Conservation (phyloP, 2,888 invertebrate genomes). For the Anoplius nigerrimus region DNA sequence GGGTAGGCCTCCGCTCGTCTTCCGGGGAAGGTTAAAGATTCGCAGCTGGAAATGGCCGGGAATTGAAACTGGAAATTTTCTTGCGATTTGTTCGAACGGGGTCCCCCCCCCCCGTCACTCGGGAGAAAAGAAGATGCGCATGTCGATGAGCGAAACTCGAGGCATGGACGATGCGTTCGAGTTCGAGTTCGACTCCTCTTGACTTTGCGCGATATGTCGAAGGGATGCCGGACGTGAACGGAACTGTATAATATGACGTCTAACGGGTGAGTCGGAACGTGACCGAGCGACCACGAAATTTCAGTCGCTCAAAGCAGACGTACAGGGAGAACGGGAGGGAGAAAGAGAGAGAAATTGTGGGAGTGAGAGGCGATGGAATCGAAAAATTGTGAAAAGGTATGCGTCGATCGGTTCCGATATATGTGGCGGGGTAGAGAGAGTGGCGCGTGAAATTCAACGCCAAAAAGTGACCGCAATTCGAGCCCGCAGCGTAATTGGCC, state of each 20-base stretch:
- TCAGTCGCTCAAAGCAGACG: background rate
- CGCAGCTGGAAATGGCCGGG: background rate
- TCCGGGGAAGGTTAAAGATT: background rate
- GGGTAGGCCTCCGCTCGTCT: too few species aligned
- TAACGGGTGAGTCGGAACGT: conserved; percentile 14
- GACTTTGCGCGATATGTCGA: too few species aligned
- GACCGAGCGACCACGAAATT: conserved; percentile 23
- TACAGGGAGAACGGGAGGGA: background rate
- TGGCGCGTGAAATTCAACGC: background rate
- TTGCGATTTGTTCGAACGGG: too few species aligned
- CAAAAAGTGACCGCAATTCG: conserved; percentile 3
- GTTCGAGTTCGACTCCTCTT: too few species aligned
- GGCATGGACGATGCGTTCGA: too few species aligned
- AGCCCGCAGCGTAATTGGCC: background rate
- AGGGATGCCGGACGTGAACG: too few species aligned
- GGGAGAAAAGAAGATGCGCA: too few species aligned
- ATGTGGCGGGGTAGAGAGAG: background rate
- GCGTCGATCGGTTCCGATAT: background rate
- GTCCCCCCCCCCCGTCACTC: too few species aligned
- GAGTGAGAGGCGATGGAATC: background rate
- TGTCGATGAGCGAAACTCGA: too few species aligned
- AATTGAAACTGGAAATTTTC: background rate
- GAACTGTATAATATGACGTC: conserved; percentile 8
- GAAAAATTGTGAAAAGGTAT: conserved; percentile 2
- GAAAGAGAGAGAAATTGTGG: background rate